Evolutionary conservation across 2,888 invertebrate genomes (phyloP), one percentile per base, ranked within the genome.

Genomic region (Meghimatium bilineatum): DNA sequence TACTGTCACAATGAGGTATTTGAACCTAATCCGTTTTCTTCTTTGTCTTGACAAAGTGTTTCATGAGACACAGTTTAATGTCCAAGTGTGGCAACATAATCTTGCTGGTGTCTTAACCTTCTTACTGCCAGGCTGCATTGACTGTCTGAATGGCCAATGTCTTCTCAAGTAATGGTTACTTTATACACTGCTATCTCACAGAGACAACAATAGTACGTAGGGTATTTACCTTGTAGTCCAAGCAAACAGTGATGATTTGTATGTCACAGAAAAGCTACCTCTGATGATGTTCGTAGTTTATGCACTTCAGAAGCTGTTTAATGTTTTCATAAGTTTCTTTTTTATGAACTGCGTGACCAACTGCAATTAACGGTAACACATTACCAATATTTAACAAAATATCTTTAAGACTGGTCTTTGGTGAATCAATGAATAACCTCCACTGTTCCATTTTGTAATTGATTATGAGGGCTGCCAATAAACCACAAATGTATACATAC

Each of bases 301-400:
- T 66, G 29, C 66, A 66, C 66, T 66, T 66, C 6, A 66, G 29
- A 66, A 66, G 66, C 66, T 66, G 66, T n/a, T 66, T 66, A 66
- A 66, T 66, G 29, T 66, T 66, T 66, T 66, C 66, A 66, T 66
- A 66, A 66, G 66, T 26, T 66, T 66, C 66, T 66, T 66, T 66
- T 29, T 6, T 66, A 66, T 66, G n/a, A n/a, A n/a, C 66, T 66
- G 29, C 29, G n/a, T n/a, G n/a, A n/a, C n/a, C n/a, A n/a, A n/a
- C n/a, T n/a, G n/a, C n/a, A n/a, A n/a, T n/a, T n/a, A 29, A 66
- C n/a, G 0, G 29, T 66, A 66, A 29, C n/a, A 66, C 66, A 66
- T 29, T 29, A 66, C 5, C 29, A 66, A 29, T 66, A 66, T 66
- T 5, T n/a, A 66, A 29, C 66, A 66, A 66, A 66, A 66, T 29